Evolutionary conservation across 2,888 invertebrate species (phyloP).

Genomic region (Drosophila neoperkinsi): DNA sequence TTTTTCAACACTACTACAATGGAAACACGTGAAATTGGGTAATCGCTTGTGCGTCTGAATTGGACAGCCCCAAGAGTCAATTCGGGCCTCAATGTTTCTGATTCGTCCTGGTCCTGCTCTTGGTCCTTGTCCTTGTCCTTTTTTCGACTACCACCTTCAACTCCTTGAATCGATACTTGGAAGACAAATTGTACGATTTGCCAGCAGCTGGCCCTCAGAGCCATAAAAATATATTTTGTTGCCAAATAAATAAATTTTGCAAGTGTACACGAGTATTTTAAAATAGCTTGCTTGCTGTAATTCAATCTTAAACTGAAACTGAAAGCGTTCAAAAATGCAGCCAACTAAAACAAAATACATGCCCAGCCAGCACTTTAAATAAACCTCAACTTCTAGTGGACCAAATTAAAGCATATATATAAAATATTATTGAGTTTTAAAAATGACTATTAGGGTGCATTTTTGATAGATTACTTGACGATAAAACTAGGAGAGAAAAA

Average conservation of each 20-base stretch:
- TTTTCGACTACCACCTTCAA: background rate
- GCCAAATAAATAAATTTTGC: conserved; percentile 51
- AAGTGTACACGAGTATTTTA: conserved; percentile 11
- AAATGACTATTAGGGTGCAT: background rate
- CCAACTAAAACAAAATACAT: conserved; percentile 17
- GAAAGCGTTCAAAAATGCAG: conserved; percentile 25
- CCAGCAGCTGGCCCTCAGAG: conserved; percentile 23
- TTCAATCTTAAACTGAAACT: conserved; percentile 35
- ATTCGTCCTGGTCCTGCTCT: background rate
- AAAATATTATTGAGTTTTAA: background rate
- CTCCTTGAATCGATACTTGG: conserved; percentile 41
- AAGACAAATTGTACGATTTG: conserved; percentile 57
- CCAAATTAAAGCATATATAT: background rate
- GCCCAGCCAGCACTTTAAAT: background rate
- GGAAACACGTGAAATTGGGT: conserved; percentile 59
- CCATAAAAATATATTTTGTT: conserved; percentile 38
- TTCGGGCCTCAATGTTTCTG: conserved; percentile 1
- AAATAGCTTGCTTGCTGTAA: conserved; percentile 35
- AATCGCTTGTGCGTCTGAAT: conserved; percentile 50
- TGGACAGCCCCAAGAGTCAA: conserved; percentile 42
- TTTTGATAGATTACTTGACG: background rate
- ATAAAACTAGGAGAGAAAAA: background rate
- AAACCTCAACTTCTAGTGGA: background rate
- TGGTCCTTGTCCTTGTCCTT: background rate
- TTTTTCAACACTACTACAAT: conserved; percentile 35